Evolutionary conservation across 92 coral and sea anemone species (phyloP).

Genomic region (Zoanthus sansibaricus): DNA sequence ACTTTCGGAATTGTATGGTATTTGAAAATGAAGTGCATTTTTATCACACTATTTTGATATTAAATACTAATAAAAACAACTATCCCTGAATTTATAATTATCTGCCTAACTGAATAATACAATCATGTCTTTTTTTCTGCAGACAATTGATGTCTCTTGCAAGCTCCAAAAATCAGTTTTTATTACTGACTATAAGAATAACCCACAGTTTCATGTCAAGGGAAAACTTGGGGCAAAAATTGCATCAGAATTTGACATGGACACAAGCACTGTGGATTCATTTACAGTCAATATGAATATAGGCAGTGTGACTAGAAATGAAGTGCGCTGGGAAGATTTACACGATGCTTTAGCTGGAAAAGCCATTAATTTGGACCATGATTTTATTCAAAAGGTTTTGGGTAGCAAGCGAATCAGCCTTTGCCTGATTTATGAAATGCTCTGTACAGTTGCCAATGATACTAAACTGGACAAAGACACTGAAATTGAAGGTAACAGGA

Average conservation of each 20-base stretch:
- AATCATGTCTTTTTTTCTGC: slow-evolving; percentile 1
- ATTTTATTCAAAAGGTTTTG: slow-evolving; percentile 72
- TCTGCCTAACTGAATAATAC: not conserved
- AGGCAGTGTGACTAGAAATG: slow-evolving; percentile 77
- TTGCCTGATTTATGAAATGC: slow-evolving; percentile 72
- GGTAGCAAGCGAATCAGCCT: slow-evolving; percentile 73
- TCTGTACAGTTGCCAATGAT: slow-evolving; percentile 65
- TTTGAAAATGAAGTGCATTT: no score
- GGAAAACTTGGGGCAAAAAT: slow-evolving; percentile 93
- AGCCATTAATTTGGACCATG: slow-evolving; percentile 76
- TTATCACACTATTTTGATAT: no score
- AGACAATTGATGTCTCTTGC: slow-evolving; percentile 72
- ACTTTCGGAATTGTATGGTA: no score
- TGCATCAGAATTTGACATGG: slow-evolving; percentile 91
- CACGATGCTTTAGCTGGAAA: slow-evolving; percentile 61
- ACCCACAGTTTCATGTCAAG: slow-evolving; percentile 81
- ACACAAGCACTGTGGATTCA: slow-evolving; percentile 75
- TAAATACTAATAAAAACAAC: no score
- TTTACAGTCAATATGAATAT: slow-evolving; percentile 86
- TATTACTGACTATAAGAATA: slow-evolving; percentile 79
- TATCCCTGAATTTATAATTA: no score
- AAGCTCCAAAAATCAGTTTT: slow-evolving; percentile 66
- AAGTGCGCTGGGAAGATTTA: slow-evolving; percentile 82
- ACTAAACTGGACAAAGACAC: slow-evolving; percentile 70
- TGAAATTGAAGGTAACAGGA: slow-evolving; percentile 66